Evolutionary conservation across 35 echinoderm and acorn worm species (phyloP), one percentile per base, ranked within the genome.

Genomic region (Ophioderma brevispina): DNA sequence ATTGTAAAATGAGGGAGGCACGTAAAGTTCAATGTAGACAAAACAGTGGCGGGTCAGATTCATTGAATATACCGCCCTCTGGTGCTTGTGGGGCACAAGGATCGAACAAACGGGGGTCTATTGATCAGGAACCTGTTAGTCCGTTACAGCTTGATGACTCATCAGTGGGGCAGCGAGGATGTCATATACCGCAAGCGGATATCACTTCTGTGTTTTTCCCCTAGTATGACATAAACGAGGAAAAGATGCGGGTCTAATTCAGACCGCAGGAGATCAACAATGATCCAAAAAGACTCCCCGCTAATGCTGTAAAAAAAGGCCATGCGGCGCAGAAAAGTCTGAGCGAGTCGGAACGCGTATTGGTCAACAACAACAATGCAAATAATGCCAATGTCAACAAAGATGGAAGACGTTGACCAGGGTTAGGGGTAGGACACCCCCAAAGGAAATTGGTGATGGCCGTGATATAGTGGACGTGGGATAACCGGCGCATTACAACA

Each of bases 151-250:
- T 84, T 15, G 90, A 91, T 86, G 81, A 76, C 35, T 34, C 40
- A 38, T 91, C 90, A 1, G 76, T 91, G 6, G n/a, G 38, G 77
- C 19, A 91, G 90, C 34, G 90, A 91, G 39, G 90, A 86, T 33
- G 90, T 91, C 18, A 31, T 91, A 0, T 86, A 81, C 18, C 82
- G 82, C 2, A 77, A 82, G 75, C 31, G 82, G 30, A 82, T 91
- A 70, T 70, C 59, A 18, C 28, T 70, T 3, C 59, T n/a, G n/a
- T n/a, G n/a, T n/a, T n/a, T n/a, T n/a, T n/a, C n/a, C n/a, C n/a
- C n/a, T n/a, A n/a, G n/a, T n/a, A 70, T 70, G n/a, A 25, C 59
- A 70, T 15, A 8, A 30, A 70, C n/a, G 59, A 70, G 10, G n/a
- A 70, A 70, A 70, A 70, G 59, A 15, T 15, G 59, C 28, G 59